These are phyloP conservation scores for Cyrtorhinus lividipennis DNA, from an alignment of 1,140 invertebrate genomes.

Conservation along the genomic window DNA sequence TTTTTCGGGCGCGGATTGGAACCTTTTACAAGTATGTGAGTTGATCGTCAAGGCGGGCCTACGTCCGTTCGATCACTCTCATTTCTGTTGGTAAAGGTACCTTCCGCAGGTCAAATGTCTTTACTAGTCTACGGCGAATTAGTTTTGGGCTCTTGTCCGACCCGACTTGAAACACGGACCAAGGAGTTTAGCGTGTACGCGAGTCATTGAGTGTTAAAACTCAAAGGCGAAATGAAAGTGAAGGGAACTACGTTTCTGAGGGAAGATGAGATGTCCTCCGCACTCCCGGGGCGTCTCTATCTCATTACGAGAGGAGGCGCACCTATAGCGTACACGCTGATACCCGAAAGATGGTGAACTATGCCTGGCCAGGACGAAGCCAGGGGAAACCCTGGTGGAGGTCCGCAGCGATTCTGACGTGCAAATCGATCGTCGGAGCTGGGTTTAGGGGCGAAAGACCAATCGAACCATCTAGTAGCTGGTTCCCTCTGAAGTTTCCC, in stretches of 20 bases:
- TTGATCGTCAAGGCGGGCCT: not conserved
- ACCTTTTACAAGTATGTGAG: not conserved
- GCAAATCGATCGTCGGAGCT: too few relatives aligned
- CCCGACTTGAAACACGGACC: conserved; percentile 91
- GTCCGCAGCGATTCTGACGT: too few relatives aligned
- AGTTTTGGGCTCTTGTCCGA: conserved; percentile 49
- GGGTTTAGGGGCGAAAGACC: conserved; percentile 87
- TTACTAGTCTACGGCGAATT: conserved; percentile 36
- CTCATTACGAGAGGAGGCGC: conserved; percentile 32
- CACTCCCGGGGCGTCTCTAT: conserved; percentile 32
- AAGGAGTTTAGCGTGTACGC: conserved; percentile 76
- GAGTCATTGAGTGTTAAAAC: conserved; percentile 56
- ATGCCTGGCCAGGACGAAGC: conserved; percentile 74
- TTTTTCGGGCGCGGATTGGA: not conserved
- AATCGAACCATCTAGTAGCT: too few relatives aligned
- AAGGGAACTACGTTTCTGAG: conserved; percentile 10
- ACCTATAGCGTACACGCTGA: conserved; percentile 56
- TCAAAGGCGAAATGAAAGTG: conserved; percentile 22
- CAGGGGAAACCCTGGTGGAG: too few relatives aligned
- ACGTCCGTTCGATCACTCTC: conserved; percentile 4
- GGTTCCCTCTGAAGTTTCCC: too few relatives aligned
- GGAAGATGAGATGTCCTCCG: conserved; percentile 28
- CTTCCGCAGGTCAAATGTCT: conserved; percentile 4
- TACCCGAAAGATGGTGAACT: conserved; percentile 86
- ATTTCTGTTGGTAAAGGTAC: not conserved